Percentiles rank a stretch among this genome's conserved stretches.
Evolutionary conservation across 2,888 invertebrate species (phyloP).

Genomic region (Caradrina clavipalpis): DNA sequence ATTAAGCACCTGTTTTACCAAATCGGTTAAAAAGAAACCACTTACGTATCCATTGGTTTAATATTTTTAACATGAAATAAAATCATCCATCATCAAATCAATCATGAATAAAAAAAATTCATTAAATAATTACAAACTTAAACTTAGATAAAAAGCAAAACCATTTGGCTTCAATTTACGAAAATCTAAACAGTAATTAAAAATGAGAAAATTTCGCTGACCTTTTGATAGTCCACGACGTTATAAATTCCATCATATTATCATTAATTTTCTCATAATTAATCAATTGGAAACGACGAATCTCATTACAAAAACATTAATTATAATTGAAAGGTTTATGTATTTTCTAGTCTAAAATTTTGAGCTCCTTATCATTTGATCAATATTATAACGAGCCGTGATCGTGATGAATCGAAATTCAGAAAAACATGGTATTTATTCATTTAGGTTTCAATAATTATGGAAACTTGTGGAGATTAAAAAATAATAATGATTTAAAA

Average conservation of each 20-base stretch:
- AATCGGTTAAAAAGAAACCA: background rate
- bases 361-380: background rate
- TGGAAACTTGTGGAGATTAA: no score
- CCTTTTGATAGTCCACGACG: constrained; percentile 5
- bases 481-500: no score
- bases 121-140: no score
- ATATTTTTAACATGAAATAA: no score
- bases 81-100: no score
- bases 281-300: constrained; percentile 36
- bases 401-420: no score
- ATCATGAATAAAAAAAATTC: no score
- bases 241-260: constrained; percentile 1
- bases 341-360: background rate
- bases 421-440: background rate
- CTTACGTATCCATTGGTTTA: constrained; percentile 31
- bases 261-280: constrained; percentile 4
- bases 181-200: constrained; percentile 10
- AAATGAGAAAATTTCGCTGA: background rate
- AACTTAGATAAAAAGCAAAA: no score
- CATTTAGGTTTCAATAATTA: no score
- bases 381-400: background rate
- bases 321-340: constrained; percentile 1
- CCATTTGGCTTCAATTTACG: background rate
- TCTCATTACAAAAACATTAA: constrained; percentile 13
- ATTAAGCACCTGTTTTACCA: no score